Base-by-base conservation (phyloP, 2,797 vertebrate species). In the Hippocampus kuda region DNA sequence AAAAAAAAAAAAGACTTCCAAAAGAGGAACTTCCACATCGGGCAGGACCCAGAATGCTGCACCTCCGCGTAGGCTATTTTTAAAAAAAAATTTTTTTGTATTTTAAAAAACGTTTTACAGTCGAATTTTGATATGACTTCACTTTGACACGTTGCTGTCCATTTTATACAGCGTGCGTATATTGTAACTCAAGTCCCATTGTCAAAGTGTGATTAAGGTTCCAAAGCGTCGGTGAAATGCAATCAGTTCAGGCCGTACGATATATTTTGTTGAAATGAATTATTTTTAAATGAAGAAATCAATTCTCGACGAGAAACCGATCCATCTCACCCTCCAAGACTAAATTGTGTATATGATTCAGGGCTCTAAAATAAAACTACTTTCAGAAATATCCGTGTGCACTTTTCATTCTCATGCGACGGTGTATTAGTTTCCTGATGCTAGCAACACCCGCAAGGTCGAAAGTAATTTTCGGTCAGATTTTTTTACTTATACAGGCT, bases 1-100 rank as follows among this genome's bases (percentile, higher is more conserved):
- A 22, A 72, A 56, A 0, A 22, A 72, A 56, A 0, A 22, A 66
- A 24, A 72, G 65, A 59, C 48, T 44, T 12, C 60, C 8, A 73
- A 70, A 54, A 62, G 59, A 63, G 65, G 66, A 68, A 63, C 71
- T 16, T 85, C 72, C 16, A 80, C 75, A 74, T 71, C 83, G 91
- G 91, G 91, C 91, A 81, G 91, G 90, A 90, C 90, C 91, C 89
- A 82, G 68, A 76, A 77, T 74, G 78, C 66, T 89, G 81, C 91
- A 81, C 74, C 73, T 44, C 87, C 82, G 63, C 84, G 75, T 80
- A 22, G 6, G 34, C 81, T 71, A 78, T 70, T 66, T n/a, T n/a
- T n/a, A n/a, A n/a, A n/a, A n/a, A n/a, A n/a, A n/a, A n/a, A n/a
- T 66, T 77, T 79, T 24, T 75, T 71, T 78, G 83, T 88, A 86